phyloP scores from a whole-genome alignment of 2,888 invertebrate species.

The Sminthurides aquaticus region DNA sequence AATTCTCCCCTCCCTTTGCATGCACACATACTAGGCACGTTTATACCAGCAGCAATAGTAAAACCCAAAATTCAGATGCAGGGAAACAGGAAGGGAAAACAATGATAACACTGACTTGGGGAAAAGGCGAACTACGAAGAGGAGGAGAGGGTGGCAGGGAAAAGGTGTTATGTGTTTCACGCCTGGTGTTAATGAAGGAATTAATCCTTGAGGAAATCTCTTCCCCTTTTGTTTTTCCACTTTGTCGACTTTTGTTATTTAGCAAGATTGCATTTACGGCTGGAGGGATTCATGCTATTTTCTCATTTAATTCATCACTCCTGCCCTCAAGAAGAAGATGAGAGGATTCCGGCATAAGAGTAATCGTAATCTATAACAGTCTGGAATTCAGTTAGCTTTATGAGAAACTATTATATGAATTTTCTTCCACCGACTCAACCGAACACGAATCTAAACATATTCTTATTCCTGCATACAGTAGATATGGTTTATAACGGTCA shows the following conservation, averaged over 20 bases:
- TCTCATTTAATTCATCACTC: slow-evolving; percentile 22
- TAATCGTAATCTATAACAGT: too few species aligned
- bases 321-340: neutral
- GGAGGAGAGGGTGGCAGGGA: neutral
- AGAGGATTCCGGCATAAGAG: neutral
- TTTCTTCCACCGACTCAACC: neutral
- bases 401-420: neutral
- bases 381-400: neutral
- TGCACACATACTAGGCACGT: too few species aligned
- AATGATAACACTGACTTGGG: neutral
- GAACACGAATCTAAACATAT: too few species aligned
- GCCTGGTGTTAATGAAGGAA: slow-evolving; percentile 30
- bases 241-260: slow-evolving; percentile 32
- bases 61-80: neutral
- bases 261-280: slow-evolving; percentile 27
- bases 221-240: slow-evolving; percentile 33
- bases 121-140: neutral
- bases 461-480: too few species aligned
- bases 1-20: too few species aligned
- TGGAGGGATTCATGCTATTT: slow-evolving; percentile 21
- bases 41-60: neutral
- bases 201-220: slow-evolving; percentile 31
- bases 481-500: too few species aligned
- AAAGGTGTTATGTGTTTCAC: slow-evolving; percentile 13
- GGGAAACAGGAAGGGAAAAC: neutral